These are phyloP conservation scores for Chaetops frenatus DNA, from an alignment of 2,113 vertebrate species.

Conservation along the genomic window DNA sequence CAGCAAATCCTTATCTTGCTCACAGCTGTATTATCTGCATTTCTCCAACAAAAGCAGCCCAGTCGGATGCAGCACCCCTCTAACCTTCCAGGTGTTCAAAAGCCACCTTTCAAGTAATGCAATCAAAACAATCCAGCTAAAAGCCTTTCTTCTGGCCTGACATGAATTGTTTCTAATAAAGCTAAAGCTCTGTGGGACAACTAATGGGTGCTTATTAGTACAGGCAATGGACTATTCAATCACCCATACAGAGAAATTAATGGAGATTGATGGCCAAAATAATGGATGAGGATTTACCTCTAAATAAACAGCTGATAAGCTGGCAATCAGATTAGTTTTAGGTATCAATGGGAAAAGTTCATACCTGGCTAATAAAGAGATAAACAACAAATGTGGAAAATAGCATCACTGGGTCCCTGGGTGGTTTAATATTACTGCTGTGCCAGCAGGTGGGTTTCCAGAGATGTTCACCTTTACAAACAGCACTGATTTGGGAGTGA, in stretches of 20 bases:
- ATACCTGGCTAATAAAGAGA: background rate
- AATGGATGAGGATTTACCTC: background rate
- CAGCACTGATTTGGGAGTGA: background rate
- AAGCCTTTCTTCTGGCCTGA: constrained; percentile 26
- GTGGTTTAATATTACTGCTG: background rate
- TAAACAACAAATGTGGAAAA: background rate
- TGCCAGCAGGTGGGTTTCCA: background rate
- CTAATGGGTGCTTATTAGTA: constrained; percentile 45
- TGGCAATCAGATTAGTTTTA: background rate
- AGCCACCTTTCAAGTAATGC: constrained; percentile 27
- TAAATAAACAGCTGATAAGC: constrained; percentile 3
- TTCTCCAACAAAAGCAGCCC: background rate
- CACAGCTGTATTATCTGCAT: background rate
- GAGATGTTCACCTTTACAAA: background rate
- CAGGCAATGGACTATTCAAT: constrained; percentile 47
- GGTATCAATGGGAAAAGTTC: background rate
- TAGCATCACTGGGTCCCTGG: background rate
- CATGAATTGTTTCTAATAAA: constrained; percentile 46
- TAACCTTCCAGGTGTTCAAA: background rate
- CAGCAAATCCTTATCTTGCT: background rate
- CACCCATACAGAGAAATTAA: constrained; percentile 43
- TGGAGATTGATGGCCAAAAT: constrained; percentile 41
- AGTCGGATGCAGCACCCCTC: background rate
- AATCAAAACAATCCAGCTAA: constrained; percentile 37
- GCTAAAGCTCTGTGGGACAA: constrained; percentile 27